Percentiles rank a stretch among this genome's conserved stretches.
These are phyloP conservation scores for Mirza zaza DNA, from an alignment of 2,113 vertebrate species.

Conservation along the genomic window DNA sequence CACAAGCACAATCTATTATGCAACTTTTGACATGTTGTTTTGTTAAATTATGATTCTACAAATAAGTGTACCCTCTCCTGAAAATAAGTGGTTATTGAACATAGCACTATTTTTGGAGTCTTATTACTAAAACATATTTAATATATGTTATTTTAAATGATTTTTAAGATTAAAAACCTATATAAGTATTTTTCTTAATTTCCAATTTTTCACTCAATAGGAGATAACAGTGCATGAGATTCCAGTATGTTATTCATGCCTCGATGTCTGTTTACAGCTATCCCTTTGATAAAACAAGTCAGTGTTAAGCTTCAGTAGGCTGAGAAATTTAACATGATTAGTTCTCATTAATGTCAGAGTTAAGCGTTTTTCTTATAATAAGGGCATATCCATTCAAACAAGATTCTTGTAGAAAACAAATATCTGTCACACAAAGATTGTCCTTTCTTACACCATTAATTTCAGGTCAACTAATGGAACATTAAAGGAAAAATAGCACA, in stretches of 20 bases:
- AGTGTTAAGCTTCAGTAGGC: constrained; percentile 61
- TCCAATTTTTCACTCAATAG: background rate
- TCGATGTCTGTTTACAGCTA: constrained; percentile 46
- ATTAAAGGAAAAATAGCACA: background rate
- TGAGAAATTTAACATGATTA: constrained; percentile 70
- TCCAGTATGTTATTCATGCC: background rate
- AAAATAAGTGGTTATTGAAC: background rate
- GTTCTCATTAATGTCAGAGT: constrained; percentile 63
- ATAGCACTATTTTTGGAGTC: background rate
- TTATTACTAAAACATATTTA: background rate
- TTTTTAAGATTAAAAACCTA: background rate
- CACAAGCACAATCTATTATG: background rate
- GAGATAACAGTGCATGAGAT: background rate
- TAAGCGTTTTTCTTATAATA: constrained; percentile 55
- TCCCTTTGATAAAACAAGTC: constrained; percentile 51
- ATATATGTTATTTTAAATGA: background rate
- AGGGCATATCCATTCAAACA: constrained; percentile 36
- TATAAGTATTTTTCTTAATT: background rate
- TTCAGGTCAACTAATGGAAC: constrained; percentile 56
- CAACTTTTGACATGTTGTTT: background rate
- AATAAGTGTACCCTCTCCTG: background rate
- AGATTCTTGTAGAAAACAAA: constrained; percentile 33
- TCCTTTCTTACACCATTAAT: constrained; percentile 56
- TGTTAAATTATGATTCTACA: background rate
- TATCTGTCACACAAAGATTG: constrained; percentile 56